These are phyloP conservation scores for Australoheros facetus DNA, from an alignment of 2,797 vertebrate genomes.

Conservation along the genomic window DNA sequence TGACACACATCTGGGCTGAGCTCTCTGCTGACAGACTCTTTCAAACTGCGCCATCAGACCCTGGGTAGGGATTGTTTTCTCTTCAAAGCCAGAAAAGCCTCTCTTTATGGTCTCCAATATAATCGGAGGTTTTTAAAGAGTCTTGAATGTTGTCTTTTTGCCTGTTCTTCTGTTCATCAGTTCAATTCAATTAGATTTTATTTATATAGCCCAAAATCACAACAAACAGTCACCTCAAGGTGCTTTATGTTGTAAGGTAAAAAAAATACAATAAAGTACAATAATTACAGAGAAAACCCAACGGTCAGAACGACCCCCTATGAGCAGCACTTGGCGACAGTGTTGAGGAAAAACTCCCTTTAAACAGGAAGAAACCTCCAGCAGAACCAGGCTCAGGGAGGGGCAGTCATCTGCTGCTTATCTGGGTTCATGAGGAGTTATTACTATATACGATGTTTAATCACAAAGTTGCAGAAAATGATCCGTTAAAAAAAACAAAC, in stretches of 20 bases:
- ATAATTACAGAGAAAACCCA: too few species aligned
- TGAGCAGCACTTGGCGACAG: too few species aligned
- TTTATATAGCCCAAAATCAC: too few species aligned
- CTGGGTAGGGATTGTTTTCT: background rate
- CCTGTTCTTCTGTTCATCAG: background rate
- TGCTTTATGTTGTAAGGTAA: too few species aligned
- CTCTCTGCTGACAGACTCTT: background rate
- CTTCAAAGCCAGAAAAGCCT: background rate
- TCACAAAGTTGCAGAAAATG: background rate
- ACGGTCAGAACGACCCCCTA: too few species aligned
- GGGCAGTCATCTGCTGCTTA: too few species aligned
- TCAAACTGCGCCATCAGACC: background rate
- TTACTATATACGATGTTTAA: background rate
- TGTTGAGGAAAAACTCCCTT: too few species aligned
- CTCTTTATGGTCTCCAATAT: background rate
- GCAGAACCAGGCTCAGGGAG: too few species aligned
- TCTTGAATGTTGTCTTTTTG: background rate
- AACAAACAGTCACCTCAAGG: too few species aligned
- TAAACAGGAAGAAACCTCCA: too few species aligned
- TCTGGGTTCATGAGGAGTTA: background rate
- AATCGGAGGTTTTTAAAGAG: background rate
- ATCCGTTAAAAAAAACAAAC: background rate
- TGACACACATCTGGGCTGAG: constrained; percentile 9
- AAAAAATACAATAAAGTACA: too few species aligned
- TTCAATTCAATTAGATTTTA: too few species aligned